Evolutionary conservation across 2,797 vertebrate species (phyloP), one percentile per base, ranked within the genome.

Genomic region (Helarctos malayanus): DNA sequence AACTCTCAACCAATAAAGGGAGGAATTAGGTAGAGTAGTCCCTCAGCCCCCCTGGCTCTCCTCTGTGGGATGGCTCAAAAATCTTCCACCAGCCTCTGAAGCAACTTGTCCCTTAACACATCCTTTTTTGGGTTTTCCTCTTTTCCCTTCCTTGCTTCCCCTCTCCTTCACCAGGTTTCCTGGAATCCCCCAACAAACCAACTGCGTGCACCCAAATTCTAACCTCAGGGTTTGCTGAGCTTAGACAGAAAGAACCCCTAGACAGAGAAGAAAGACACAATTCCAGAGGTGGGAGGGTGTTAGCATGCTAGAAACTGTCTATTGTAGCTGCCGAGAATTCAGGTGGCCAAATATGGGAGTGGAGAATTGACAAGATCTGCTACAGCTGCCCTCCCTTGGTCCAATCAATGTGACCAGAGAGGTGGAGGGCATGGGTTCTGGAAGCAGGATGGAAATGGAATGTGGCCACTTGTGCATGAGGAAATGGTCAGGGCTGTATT

Each of bases 11-110:
- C 59, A 38, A 2, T 6, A 8, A 61, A 45, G 59, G 3, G 4
- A 45, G 12, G 5, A 35, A 21, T 3, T 3, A 57, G 49, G 7
- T n/a, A 3, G 49, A 27, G 4, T 7, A 0, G 2, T 3, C 9
- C 13, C 11, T 10, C 27, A 32, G 27, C 27, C 2, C 41, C 65
- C 65, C 41, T 6, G 10, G 18, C 41, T 54, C 32, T 35, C 21
- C 41, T 41, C 49, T 38, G 1, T 25, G 27, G 71, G 41, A 32
- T 1, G 12, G 23, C 21, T 9, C 56, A 19, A 23, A 11, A 5
- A 4, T 38, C 57, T 68, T 38, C 61, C 47, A 78, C 19, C 49
- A 35, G 19, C 6, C 76, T 79, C 35, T 56, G 57, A 45, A 79
- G 27, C 47, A 47, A 9, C 19, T 9, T 41, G 38, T n/a, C 68